Percentiles rank a stretch among this genome's conserved stretches.
Conservation (phyloP, 53 echinoderm and acorn worm genomes). For the Antedon mediterranea region DNA sequence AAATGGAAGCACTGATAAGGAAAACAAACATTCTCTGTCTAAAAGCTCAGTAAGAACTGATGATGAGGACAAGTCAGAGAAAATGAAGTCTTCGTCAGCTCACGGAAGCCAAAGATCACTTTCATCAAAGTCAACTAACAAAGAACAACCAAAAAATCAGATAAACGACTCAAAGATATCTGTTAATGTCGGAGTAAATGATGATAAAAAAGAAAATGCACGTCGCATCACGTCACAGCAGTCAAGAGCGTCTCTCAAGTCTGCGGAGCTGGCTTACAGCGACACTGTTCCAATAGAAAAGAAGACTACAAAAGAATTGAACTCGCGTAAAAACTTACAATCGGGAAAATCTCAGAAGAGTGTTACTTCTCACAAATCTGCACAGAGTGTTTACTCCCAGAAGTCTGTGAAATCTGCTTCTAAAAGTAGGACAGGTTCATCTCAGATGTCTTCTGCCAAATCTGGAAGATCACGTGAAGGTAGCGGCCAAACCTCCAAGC, state of each 20-base stretch:
- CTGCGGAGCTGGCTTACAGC: neutral
- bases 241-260: neutral
- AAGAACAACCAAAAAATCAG: too few relatives aligned
- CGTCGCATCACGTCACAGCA: neutral
- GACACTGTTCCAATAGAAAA: neutral
- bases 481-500: neutral
- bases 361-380: neutral
- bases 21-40: neutral
- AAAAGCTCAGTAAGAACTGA: neutral
- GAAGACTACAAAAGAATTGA: neutral
- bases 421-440: too few relatives aligned
- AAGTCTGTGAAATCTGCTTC: neutral
- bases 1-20: neutral
- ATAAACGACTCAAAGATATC: neutral
- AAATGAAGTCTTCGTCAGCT: neutral
- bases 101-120: too few relatives aligned
- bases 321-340: neutral
- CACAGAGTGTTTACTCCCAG: neutral
- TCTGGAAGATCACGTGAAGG: too few relatives aligned
- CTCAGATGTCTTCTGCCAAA: too few relatives aligned
- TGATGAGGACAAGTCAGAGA: neutral
- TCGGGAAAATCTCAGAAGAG: neutral
- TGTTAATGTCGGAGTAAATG: neutral
- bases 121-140: too few relatives aligned
- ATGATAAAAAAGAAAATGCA: neutral